These are phyloP conservation scores for Drosophila subobscura DNA, from an alignment of 1,140 invertebrate genomes.

Conservation along the genomic window DNA sequence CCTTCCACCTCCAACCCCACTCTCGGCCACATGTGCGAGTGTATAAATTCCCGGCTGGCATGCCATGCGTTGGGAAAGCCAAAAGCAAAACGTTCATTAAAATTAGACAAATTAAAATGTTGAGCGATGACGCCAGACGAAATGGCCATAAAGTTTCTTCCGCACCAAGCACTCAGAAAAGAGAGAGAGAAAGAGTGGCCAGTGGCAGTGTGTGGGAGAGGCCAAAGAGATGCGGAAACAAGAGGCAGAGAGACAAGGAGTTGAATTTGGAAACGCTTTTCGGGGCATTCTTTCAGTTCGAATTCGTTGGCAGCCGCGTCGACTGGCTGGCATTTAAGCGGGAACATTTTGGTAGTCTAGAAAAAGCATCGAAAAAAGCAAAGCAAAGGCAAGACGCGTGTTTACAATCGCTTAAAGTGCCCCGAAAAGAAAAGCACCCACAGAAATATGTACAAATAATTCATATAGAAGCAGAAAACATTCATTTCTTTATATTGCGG, in stretches of 20 bases:
- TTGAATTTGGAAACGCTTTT: slow-evolving; percentile 71
- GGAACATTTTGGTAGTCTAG: slow-evolving; percentile 17
- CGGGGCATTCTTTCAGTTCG: slow-evolving; percentile 75
- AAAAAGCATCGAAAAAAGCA: slow-evolving; percentile 11
- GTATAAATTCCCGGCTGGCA: too few relatives aligned
- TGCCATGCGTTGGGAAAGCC: background rate
- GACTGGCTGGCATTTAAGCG: slow-evolving; percentile 56
- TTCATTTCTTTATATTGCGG: slow-evolving; percentile 14
- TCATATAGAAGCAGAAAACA: slow-evolving; percentile 41
- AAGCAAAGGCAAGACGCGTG: slow-evolving; percentile 45
- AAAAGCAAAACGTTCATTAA: slow-evolving; percentile 67
- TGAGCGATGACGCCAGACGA: slow-evolving; percentile 55
- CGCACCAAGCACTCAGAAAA: slow-evolving; percentile 26
- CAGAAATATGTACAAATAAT: slow-evolving; percentile 56
- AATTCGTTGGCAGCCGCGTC: slow-evolving; percentile 64
- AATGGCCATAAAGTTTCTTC: slow-evolving; percentile 52
- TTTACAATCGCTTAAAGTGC: slow-evolving; percentile 43
- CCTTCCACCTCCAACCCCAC: too few relatives aligned
- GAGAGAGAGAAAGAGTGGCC: slow-evolving; percentile 7
- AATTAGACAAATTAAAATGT: slow-evolving; percentile 68
- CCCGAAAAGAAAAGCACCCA: slow-evolving; percentile 4
- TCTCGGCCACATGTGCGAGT: too few relatives aligned
- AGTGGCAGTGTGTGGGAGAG: background rate
- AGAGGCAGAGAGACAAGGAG: slow-evolving; percentile 54
- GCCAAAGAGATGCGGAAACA: slow-evolving; percentile 28